Percentiles rank a stretch among this genome's conserved stretches.
Evolutionary conservation across 2,888 invertebrate genomes (phyloP).

Genomic region (Amiota minor): DNA sequence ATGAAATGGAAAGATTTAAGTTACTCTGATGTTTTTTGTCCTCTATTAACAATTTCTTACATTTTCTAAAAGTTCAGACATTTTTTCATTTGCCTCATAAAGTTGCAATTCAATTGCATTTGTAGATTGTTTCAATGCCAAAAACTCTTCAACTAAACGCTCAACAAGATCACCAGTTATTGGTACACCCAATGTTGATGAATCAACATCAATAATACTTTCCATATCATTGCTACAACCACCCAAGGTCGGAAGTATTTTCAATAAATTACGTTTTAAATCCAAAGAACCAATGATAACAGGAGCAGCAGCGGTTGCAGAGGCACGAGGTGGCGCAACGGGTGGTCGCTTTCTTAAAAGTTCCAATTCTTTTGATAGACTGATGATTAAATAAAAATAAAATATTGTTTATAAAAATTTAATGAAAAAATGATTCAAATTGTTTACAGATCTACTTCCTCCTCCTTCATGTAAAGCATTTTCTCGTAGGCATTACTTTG

Average conservation of each 20-base stretch:
- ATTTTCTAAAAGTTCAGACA: constrained; percentile 71
- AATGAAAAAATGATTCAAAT: not conserved
- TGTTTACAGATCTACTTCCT: constrained; percentile 64
- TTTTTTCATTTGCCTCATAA: constrained; percentile 73
- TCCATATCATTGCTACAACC: constrained; percentile 66
- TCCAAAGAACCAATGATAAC: constrained; percentile 56
- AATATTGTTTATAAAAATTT: too few species aligned
- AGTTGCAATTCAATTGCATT: constrained; percentile 71
- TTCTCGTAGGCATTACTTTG: constrained; percentile 70
- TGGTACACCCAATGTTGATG: constrained; percentile 51
- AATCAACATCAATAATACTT: constrained; percentile 68
- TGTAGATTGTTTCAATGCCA: constrained; percentile 66
- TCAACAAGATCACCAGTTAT: constrained; percentile 69
- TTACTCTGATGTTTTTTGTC: not conserved
- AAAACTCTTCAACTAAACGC: constrained; percentile 69
- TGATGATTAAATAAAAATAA: not conserved
- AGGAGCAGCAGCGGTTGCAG: too few species aligned
- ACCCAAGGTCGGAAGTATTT: constrained; percentile 66
- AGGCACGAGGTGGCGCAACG: not conserved
- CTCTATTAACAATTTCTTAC: constrained; percentile 51
- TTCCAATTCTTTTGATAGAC: not conserved
- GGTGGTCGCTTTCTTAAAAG: not conserved
- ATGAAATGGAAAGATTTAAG: not conserved
- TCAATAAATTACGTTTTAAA: constrained; percentile 68
- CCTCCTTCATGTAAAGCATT: constrained; percentile 70